These are phyloP conservation scores for Pachyuromys duprasi DNA, from an alignment of 2,797 vertebrate genomes.

Conservation along the genomic window DNA sequence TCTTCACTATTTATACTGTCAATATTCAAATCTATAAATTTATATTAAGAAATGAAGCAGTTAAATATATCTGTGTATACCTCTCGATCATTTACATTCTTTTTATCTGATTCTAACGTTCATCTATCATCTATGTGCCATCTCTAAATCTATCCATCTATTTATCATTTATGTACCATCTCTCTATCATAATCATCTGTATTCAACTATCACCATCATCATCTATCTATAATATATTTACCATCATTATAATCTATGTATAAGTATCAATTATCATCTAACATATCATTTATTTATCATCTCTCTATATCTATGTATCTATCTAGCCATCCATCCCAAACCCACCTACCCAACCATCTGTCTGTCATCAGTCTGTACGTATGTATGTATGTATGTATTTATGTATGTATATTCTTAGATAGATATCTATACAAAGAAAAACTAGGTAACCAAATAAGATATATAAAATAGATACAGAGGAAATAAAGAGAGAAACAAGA, in stretches of 20 bases:
- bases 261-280: background rate
- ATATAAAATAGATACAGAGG: fast-evolving
- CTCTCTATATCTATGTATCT: background rate
- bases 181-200: too few species aligned
- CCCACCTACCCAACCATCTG: too few species aligned
- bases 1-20: background rate
- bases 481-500: background rate
- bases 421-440: background rate
- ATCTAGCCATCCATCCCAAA: background rate
- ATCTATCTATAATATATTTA: too few species aligned
- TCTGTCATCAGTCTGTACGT: background rate
- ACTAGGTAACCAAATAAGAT: background rate
- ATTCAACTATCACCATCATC: background rate
- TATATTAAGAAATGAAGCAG: background rate
- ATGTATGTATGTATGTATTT: background rate
- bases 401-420: background rate
- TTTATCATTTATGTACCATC: background rate
- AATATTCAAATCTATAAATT: background rate
- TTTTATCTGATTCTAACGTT: background rate
- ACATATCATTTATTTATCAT: background rate
- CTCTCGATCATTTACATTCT: too few species aligned
- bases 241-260: too few species aligned
- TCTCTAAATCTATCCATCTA: background rate
- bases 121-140: background rate
- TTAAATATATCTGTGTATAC: background rate